Percentiles rank a stretch among this genome's conserved stretches.
Conservation (phyloP, 2,113 vertebrate genomes). For the Pelusios castaneus region DNA sequence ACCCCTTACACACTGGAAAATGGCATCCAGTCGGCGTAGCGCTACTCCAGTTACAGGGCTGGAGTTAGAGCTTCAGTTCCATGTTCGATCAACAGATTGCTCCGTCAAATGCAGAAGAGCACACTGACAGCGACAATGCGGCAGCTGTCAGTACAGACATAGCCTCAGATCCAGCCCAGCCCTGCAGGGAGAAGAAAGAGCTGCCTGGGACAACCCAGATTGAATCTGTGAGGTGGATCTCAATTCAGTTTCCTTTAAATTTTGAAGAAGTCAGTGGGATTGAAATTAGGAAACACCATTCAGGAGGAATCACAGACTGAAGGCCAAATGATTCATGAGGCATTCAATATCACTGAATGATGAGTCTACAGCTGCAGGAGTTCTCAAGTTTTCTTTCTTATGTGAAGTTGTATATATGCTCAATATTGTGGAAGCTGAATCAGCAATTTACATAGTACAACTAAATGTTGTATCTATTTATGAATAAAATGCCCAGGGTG, state of each 20-base stretch:
- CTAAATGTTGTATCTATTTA: background rate
- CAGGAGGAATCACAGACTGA: background rate
- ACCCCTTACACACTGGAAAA: too few species aligned
- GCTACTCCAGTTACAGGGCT: too few species aligned
- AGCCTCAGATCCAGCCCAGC: background rate
- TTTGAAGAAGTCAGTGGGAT: background rate
- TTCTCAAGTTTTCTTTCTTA: background rate
- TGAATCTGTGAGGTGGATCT: background rate
- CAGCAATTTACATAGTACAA: background rate
- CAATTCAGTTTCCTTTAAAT: background rate
- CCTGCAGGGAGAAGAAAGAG: background rate
- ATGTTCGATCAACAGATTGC: too few species aligned
- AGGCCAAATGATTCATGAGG: background rate
- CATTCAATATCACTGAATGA: background rate
- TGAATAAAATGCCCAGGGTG: background rate
- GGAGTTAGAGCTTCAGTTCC: too few species aligned
- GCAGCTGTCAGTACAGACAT: too few species aligned
- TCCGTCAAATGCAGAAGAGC: too few species aligned
- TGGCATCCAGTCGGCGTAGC: too few species aligned
- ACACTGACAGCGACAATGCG: too few species aligned
- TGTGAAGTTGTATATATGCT: background rate
- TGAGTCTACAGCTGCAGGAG: background rate
- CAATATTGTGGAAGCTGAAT: background rate
- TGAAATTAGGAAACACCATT: background rate
- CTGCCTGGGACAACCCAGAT: background rate